phyloP scores from a whole-genome alignment of 2,888 invertebrate species.

The Holacanthella duospinosa region DNA sequence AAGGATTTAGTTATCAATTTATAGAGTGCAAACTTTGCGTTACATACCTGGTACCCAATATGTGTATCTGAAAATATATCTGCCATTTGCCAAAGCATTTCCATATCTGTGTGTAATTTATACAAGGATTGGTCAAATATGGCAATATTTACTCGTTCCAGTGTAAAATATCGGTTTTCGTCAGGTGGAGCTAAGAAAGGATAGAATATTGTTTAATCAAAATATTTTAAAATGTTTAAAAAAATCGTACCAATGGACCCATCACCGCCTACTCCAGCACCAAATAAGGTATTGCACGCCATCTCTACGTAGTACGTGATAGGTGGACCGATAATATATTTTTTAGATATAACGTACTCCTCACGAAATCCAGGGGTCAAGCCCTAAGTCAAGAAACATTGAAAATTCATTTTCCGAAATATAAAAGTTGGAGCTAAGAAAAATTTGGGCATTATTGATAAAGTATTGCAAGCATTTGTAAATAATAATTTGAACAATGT shows the following conservation, averaged over 20 bases:
- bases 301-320: slow-evolving; percentile 43
- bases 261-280: slow-evolving; percentile 43
- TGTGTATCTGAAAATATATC: slow-evolving; percentile 41
- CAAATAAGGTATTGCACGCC: slow-evolving; percentile 46
- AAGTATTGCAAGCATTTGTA: too few relatives aligned
- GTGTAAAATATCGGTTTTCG: slow-evolving; percentile 40
- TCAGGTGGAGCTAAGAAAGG: slow-evolving; percentile 41
- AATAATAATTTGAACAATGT: too few relatives aligned
- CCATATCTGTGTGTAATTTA: slow-evolving; percentile 42
- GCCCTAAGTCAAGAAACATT: slow-evolving; percentile 20
- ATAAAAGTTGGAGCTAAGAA: too few relatives aligned
- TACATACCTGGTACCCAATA: slow-evolving; percentile 42
- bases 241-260: slow-evolving; percentile 35
- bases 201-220: not conserved
- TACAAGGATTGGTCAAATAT: slow-evolving; percentile 42
- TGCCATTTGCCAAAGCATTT: slow-evolving; percentile 43
- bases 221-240: not conserved
- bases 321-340: slow-evolving; percentile 23
- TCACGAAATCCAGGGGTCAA: slow-evolving; percentile 32
- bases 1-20: not conserved
- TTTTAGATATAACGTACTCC: slow-evolving; percentile 32
- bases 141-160: slow-evolving; percentile 42
- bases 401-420: not conserved
- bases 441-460: too few relatives aligned
- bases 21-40: not conserved